phyloP scores from a whole-genome alignment of 2,888 invertebrate genomes.

The Xestia rhomboidea region DNA sequence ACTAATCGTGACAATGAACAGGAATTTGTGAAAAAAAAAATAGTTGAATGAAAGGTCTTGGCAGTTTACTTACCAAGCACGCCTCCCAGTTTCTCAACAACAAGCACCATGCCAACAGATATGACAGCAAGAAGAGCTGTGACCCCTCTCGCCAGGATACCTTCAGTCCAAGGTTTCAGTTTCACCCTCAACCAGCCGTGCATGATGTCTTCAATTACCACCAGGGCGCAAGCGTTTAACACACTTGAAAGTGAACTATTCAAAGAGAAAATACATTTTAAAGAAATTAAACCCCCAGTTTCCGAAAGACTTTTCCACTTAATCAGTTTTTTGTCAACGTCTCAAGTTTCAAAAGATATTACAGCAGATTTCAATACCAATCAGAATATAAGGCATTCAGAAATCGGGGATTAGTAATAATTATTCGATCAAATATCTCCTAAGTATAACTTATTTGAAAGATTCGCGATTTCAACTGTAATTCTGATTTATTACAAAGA shows the following conservation, averaged over 20 bases:
- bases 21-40: no score
- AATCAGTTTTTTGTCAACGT: neutral
- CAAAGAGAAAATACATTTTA: slow-evolving; percentile 44
- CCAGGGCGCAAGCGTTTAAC: slow-evolving; percentile 96
- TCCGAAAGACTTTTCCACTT: neutral
- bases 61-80: slow-evolving; percentile 92
- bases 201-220: slow-evolving; percentile 95
- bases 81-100: slow-evolving; percentile 94
- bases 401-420: neutral
- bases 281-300: neutral
- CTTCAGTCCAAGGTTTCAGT: slow-evolving; percentile 91
- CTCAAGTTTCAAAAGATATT: no score
- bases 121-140: slow-evolving; percentile 92
- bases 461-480: neutral
- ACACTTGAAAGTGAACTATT: slow-evolving; percentile 96
- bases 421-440: neutral
- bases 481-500: neutral
- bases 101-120: slow-evolving; percentile 92
- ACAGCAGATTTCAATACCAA: neutral
- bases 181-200: slow-evolving; percentile 92
- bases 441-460: neutral
- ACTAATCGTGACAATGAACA: neutral
- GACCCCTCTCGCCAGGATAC: slow-evolving; percentile 92
- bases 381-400: neutral
- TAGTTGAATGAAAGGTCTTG: neutral